Percentiles rank a stretch among this genome's conserved stretches.
phyloP scores from a whole-genome alignment of 2,113 vertebrate species.

The Parotia lawesii region DNA sequence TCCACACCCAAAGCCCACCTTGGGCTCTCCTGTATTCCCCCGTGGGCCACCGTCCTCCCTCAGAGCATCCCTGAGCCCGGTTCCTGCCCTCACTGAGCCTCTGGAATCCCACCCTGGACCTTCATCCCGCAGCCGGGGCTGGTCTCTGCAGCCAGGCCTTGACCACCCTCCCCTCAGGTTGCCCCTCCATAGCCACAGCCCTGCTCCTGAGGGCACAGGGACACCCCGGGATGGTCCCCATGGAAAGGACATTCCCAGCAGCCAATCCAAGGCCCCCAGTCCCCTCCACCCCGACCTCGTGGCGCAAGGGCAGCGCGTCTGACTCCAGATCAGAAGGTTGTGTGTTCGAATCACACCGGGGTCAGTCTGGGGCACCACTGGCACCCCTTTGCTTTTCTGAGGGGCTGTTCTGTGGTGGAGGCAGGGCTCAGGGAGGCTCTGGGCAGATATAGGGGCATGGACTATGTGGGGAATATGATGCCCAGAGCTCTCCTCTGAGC shows the following conservation, averaged over 20 bases:
- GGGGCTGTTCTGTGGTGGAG: accelerated
- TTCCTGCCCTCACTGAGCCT: neutral
- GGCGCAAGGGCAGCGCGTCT: conserved; percentile 32
- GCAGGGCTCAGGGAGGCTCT: neutral
- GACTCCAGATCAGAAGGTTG: conserved; percentile 53
- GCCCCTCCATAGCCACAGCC: neutral
- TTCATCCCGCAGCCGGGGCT: neutral
- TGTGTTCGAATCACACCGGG: conserved; percentile 43
- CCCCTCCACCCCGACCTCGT: accelerated
- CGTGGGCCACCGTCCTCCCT: neutral
- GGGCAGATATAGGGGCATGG: accelerated
- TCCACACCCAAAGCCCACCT: neutral
- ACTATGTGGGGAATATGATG: accelerated
- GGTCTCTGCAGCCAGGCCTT: neutral
- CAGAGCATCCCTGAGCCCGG: neutral
- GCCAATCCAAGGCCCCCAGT: accelerated
- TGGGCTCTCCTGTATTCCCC: neutral
- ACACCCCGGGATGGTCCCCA: neutral
- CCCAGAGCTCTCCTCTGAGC: neutral
- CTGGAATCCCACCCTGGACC: accelerated
- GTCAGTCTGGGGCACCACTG: neutral
- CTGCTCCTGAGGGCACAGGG: neutral
- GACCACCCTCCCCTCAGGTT: neutral
- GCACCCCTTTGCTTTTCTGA: neutral
- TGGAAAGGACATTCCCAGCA: accelerated